Evolutionary conservation across 2,888 invertebrate genomes (phyloP).

Genomic region (Lasioglossum leucozonium): DNA sequence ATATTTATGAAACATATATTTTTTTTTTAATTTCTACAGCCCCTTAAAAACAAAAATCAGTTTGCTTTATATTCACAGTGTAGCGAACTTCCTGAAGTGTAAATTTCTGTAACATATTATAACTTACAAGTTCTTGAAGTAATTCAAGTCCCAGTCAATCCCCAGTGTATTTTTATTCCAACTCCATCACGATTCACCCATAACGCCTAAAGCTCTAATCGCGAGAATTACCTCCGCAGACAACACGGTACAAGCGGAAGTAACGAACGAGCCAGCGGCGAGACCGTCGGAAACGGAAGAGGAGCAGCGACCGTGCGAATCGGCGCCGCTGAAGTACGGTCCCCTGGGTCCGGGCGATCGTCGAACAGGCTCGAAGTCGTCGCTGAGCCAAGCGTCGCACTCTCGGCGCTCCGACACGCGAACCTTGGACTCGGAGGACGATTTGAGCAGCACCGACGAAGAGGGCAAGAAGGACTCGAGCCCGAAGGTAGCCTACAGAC

Average conservation of each 20-base stretch:
- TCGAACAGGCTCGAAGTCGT: conserved; percentile 57
- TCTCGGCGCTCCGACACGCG: conserved; percentile 29
- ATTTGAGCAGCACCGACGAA: conserved; percentile 78
- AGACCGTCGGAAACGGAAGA: background rate
- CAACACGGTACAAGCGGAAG: conserved; percentile 25
- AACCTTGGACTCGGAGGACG: conserved; percentile 70
- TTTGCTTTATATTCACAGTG: background rate
- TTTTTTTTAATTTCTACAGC: background rate
- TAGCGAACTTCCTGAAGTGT: background rate
- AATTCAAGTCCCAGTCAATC: too few relatives aligned
- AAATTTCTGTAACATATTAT: too few relatives aligned
- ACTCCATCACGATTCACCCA: background rate
- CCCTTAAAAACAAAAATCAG: background rate
- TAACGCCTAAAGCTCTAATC: background rate
- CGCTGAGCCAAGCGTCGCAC: conserved; percentile 20
- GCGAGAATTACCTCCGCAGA: conserved; percentile 28
- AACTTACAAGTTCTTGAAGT: too few relatives aligned
- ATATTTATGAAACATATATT: too few relatives aligned
- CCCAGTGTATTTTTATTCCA: too few relatives aligned
- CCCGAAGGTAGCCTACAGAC: conserved; percentile 77
- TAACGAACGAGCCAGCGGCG: conserved; percentile 3
- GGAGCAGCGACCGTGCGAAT: conserved; percentile 21
- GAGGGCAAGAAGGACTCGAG: conserved; percentile 65
- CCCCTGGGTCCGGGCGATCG: conserved; percentile 77
- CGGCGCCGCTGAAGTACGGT: conserved; percentile 73